These are phyloP conservation scores for Agonopterix subpropinquella DNA, from an alignment of 2,888 invertebrate species.

Conservation along the genomic window DNA sequence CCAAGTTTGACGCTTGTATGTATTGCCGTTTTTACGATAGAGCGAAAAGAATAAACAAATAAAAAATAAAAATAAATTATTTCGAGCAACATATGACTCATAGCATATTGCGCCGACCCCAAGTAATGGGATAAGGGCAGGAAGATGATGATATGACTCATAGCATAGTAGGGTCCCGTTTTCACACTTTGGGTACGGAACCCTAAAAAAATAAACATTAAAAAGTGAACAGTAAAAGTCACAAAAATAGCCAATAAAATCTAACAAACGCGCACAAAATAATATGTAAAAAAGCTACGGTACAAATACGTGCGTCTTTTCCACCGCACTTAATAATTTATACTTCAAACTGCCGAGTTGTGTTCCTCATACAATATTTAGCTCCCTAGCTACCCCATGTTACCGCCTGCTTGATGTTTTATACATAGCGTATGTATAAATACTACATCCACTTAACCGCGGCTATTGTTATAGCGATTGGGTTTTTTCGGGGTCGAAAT, in stretches of 20 bases:
- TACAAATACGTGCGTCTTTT: conserved; percentile 53
- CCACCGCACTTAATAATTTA: conserved; percentile 69
- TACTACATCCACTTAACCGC: conserved; percentile 24
- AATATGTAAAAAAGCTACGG: conserved; percentile 62
- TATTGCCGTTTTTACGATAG: too few relatives aligned
- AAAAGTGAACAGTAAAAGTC: conserved; percentile 5
- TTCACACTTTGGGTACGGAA: too few relatives aligned
- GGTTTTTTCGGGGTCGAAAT: conserved; percentile 29
- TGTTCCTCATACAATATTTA: conserved; percentile 73
- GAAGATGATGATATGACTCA: too few relatives aligned
- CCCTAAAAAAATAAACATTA: neutral
- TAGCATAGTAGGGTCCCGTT: too few relatives aligned
- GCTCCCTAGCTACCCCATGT: conserved; percentile 59
- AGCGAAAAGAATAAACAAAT: too few relatives aligned
- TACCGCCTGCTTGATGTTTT: conserved; percentile 56
- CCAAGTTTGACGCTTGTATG: too few relatives aligned
- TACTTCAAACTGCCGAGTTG: conserved; percentile 73
- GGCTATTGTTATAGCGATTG: conserved; percentile 37
- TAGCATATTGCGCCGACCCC: too few relatives aligned
- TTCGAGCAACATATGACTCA: too few relatives aligned
- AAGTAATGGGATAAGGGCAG: too few relatives aligned
- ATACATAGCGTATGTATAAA: conserved; percentile 29
- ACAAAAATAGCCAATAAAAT: conserved; percentile 44
- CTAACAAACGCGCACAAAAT: conserved; percentile 55
- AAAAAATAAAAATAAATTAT: too few relatives aligned